These are phyloP conservation scores for Drosophila sucinea DNA, from an alignment of 1,140 invertebrate genomes.

Conservation along the genomic window DNA sequence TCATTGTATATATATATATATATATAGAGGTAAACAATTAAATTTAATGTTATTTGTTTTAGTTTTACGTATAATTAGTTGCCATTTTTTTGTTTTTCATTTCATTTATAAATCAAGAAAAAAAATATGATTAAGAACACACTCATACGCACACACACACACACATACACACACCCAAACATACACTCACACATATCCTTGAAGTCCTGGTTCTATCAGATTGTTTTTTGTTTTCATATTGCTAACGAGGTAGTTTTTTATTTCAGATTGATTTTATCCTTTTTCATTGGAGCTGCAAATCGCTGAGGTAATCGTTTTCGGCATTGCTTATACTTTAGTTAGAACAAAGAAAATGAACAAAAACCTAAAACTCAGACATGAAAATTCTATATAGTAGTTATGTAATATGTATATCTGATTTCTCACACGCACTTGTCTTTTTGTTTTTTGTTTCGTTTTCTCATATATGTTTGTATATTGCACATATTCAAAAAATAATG, in stretches of 20 bases:
- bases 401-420: background rate
- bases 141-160: background rate
- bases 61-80: conserved; percentile 77
- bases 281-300: conserved; percentile 21
- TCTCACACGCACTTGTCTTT: too few relatives aligned
- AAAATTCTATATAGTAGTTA: conserved; percentile 27
- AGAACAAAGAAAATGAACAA: conserved; percentile 34
- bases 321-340: conserved; percentile 45
- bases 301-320: conserved; percentile 56
- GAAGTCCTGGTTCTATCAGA: background rate
- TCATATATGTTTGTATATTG: conserved; percentile 53
- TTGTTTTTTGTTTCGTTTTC: conserved; percentile 6
- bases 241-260: conserved; percentile 68
- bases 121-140: background rate
- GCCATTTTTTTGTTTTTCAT: conserved; percentile 38
- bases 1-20: background rate
- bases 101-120: conserved; percentile 17
- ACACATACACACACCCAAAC: background rate
- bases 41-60: conserved; percentile 77
- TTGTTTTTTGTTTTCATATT: conserved; percentile 39
- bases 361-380: background rate
- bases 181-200: background rate
- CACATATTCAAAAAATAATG: conserved; percentile 53
- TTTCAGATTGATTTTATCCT: conserved; percentile 33
- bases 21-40: conserved; percentile 73